Percentiles rank a stretch among this genome's conserved stretches.
Conservation (phyloP, 1,140 invertebrate genomes). For the Metopolophium dirhodum region DNA sequence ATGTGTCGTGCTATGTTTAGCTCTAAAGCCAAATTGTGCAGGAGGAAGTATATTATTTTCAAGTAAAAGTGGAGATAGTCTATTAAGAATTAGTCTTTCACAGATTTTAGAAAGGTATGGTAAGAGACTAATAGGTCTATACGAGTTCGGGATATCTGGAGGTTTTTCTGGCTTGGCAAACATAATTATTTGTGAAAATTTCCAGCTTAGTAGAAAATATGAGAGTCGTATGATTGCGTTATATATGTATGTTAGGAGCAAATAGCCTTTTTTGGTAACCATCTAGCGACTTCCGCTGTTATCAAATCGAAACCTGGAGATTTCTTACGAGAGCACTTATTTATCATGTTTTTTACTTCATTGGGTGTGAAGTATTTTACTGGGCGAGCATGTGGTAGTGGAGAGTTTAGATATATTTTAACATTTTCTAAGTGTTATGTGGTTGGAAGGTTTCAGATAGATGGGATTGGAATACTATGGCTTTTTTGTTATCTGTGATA, state of each 20-base stretch:
- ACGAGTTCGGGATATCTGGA: neutral
- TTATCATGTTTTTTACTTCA: constrained; percentile 3
- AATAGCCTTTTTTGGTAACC: neutral
- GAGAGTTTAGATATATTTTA: neutral
- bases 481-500: neutral
- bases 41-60: too few species aligned
- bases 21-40: too few species aligned
- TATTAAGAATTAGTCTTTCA: too few species aligned
- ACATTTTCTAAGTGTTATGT: neutral
- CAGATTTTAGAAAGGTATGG: neutral
- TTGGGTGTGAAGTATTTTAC: constrained; percentile 1
- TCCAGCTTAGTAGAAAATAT: neutral
- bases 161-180: neutral
- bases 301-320: neutral
- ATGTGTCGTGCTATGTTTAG: too few species aligned
- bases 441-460: neutral
- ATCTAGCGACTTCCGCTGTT: neutral
- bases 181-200: neutral
- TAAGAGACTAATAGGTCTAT: neutral
- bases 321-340: neutral
- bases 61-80: too few species aligned
- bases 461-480: neutral
- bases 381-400: neutral
- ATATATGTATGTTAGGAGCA: neutral
- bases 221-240: neutral